These are phyloP conservation scores for Hybos culiciformis DNA, from an alignment of 2,888 invertebrate species.

Conservation along the genomic window DNA sequence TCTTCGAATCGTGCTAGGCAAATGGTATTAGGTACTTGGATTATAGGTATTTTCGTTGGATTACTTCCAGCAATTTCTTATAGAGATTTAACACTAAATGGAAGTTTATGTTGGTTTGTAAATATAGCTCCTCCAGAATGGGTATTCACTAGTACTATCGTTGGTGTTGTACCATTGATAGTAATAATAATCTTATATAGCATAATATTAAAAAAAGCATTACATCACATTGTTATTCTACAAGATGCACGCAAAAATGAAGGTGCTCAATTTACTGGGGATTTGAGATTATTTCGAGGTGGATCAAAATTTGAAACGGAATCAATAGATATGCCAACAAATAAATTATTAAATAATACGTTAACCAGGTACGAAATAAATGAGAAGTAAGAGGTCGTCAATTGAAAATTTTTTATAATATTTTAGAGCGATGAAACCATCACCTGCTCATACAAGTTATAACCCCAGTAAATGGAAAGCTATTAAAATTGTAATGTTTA, in stretches of 20 bases:
- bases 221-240: conserved; percentile 41
- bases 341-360: background rate
- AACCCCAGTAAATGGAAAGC: conserved; percentile 46
- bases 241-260: conserved; percentile 30
- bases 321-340: too few relatives aligned
- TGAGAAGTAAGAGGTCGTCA: too few relatives aligned
- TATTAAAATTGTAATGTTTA: conserved; percentile 46
- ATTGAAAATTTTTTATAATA: too few relatives aligned
- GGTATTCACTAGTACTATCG: conserved; percentile 40
- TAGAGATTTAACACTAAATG: conserved; percentile 39
- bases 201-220: conserved; percentile 43
- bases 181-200: conserved; percentile 40
- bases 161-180: conserved; percentile 41
- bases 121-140: conserved; percentile 40
- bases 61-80: conserved; percentile 48
- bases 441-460: conserved; percentile 15
- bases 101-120: conserved; percentile 44
- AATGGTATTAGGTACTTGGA: conserved; percentile 43
- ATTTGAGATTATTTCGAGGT: conserved; percentile 22
- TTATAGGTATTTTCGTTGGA: conserved; percentile 43
- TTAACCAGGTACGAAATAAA: background rate
- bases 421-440: too few relatives aligned
- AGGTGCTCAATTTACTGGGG: conserved; percentile 28
- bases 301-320: conserved; percentile 9
- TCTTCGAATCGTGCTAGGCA: conserved; percentile 43